Conservation (phyloP, 2,797 vertebrate genomes). For the Channa striata region DNA sequence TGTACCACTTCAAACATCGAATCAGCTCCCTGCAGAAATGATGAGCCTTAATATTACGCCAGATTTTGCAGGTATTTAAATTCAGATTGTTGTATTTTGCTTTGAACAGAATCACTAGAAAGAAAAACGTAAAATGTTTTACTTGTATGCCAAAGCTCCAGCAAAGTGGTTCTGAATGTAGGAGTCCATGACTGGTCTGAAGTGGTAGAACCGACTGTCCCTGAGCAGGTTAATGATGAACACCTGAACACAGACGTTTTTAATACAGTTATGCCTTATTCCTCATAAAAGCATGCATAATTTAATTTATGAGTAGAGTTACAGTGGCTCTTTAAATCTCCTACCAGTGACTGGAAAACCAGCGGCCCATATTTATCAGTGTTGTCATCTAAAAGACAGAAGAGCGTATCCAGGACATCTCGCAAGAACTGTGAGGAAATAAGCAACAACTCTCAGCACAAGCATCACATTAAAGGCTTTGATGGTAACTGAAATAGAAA, state of each 20-base stretch:
- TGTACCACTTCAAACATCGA: slow-evolving; percentile 99
- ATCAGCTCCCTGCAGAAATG: slow-evolving; percentile 90
- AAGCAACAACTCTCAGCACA: slow-evolving; percentile 40
- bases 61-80: not conserved
- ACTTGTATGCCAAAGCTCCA: slow-evolving; percentile 98
- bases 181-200: slow-evolving; percentile 97
- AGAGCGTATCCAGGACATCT: slow-evolving; percentile 97
- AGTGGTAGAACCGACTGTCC: slow-evolving; percentile 99
- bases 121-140: slow-evolving; percentile 43
- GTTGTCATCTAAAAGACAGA: slow-evolving; percentile 98
- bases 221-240: slow-evolving; percentile 99
- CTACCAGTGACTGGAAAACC: slow-evolving; percentile 99
- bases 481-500: slow-evolving; percentile 58
- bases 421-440: slow-evolving; percentile 91
- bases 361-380: slow-evolving; percentile 98
- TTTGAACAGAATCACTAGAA: not conserved
- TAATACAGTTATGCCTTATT: slow-evolving; percentile 8
- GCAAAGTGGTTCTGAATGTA: slow-evolving; percentile 99
- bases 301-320: slow-evolving; percentile 8
- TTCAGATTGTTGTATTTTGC: not conserved
- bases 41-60: not conserved
- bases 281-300: slow-evolving; percentile 3
- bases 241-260: slow-evolving; percentile 84
- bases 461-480: slow-evolving; percentile 44
- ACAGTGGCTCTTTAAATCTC: slow-evolving; percentile 53